Evolutionary conservation across 2,797 vertebrate species (phyloP).

Genomic region (Myotis findleyi): DNA sequence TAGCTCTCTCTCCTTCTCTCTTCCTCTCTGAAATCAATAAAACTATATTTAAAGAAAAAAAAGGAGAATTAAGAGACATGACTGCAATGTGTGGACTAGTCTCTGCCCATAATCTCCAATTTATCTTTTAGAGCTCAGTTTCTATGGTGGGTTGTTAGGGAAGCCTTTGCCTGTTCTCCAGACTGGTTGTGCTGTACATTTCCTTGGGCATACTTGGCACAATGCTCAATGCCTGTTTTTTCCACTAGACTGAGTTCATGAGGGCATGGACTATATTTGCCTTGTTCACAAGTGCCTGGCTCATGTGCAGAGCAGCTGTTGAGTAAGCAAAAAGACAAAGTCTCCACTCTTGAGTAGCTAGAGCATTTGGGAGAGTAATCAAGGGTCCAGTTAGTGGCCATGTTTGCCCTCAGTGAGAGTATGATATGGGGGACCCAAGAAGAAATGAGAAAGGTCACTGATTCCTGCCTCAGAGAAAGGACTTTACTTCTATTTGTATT

Average conservation of each 20-base stretch:
- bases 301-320: not conserved
- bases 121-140: not conserved
- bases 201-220: not conserved
- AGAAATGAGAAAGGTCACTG: not conserved
- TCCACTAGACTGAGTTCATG: not conserved
- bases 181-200: not conserved
- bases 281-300: not conserved
- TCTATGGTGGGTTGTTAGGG: not conserved
- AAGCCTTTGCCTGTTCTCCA: not conserved
- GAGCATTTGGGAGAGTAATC: not conserved
- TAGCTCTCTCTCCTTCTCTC: too few relatives aligned
- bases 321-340: not conserved
- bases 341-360: not conserved
- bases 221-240: not conserved
- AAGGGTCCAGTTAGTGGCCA: not conserved
- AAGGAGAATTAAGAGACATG: not conserved
- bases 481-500: slow-evolving; percentile 58
- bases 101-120: not conserved
- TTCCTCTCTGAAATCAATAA: too few relatives aligned
- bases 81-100: not conserved
- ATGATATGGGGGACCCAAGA: not conserved
- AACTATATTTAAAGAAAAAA: too few relatives aligned
- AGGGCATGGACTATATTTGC: not conserved
- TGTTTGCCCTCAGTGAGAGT: not conserved
- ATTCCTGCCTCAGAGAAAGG: slow-evolving; percentile 8